These are phyloP conservation scores for Porites cylindrica DNA, from an alignment of 92 coral and sea anemone genomes.

Conservation along the genomic window DNA sequence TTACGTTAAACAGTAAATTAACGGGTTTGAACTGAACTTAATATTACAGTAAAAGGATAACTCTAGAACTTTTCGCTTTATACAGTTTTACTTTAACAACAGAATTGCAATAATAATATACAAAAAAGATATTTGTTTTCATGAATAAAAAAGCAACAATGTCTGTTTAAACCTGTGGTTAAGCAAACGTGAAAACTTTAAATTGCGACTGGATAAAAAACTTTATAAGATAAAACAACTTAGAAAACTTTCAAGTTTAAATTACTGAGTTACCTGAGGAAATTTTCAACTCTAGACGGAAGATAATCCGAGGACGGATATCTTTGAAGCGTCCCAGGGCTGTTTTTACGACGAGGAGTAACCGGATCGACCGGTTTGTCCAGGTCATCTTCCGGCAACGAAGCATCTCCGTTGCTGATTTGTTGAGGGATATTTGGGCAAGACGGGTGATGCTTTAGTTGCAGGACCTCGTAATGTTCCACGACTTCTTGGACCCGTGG, in stretches of 20 bases:
- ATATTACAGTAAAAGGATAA: too few relatives aligned
- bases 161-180: not conserved
- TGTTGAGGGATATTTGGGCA: conserved; percentile 41
- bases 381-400: conserved; percentile 16
- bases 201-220: not conserved
- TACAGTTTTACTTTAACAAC: too few relatives aligned
- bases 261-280: conserved; percentile 29
- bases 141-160: not conserved
- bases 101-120: too few relatives aligned
- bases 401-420: conserved; percentile 32
- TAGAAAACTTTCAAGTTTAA: not conserved
- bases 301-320: conserved; percentile 38
- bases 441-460: conserved; percentile 40
- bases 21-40: too few relatives aligned
- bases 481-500: conserved; percentile 82
- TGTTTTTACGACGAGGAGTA: conserved; percentile 7
- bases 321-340: conserved; percentile 17
- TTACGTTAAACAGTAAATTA: too few relatives aligned
- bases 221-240: not conserved
- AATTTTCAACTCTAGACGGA: conserved; percentile 35
- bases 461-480: conserved; percentile 77
- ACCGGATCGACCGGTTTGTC: conserved; percentile 26
- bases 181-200: not conserved
- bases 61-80: too few relatives aligned
- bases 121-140: not conserved